Percentiles rank a stretch among this genome's conserved stretches.
These are phyloP conservation scores for Poecilus cupreus DNA, from an alignment of 2,888 invertebrate genomes.

Conservation along the genomic window DNA sequence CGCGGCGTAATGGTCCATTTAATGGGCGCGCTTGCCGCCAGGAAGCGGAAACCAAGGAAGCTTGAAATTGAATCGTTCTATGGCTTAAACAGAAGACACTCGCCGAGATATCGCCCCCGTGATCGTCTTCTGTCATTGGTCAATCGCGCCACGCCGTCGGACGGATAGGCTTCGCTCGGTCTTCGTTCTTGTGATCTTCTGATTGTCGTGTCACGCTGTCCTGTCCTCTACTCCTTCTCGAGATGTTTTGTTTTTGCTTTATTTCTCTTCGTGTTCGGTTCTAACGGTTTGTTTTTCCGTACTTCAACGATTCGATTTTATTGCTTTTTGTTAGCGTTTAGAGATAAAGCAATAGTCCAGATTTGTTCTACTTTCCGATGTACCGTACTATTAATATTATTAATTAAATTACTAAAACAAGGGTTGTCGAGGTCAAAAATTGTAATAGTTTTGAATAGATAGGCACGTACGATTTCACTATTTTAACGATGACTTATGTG, in stretches of 20 bases:
- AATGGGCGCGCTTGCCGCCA: slow-evolving; percentile 72
- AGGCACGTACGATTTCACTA: no score
- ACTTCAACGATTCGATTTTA: background rate
- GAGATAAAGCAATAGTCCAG: slow-evolving; percentile 26
- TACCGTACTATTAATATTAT: background rate
- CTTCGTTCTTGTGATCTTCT: background rate
- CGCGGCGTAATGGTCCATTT: slow-evolving; percentile 73
- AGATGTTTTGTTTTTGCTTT: background rate
- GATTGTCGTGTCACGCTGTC: background rate
- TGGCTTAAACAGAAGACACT: slow-evolving; percentile 67
- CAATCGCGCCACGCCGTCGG: slow-evolving; percentile 18
- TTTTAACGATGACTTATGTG: no score
- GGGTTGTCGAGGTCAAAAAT: background rate
- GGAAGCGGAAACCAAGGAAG: slow-evolving; percentile 71
- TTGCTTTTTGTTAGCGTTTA: background rate
- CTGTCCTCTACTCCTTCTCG: background rate
- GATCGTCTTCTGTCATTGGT: slow-evolving; percentile 48
- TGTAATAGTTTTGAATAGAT: no score
- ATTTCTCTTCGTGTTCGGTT: background rate
- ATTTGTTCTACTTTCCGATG: background rate
- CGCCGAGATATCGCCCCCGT: slow-evolving; percentile 50
- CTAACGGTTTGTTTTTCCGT: slow-evolving; percentile 20
- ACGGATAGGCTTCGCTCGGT: slow-evolving; percentile 1
- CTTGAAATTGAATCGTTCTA: slow-evolving; percentile 73
- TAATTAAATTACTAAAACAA: background rate